These are phyloP conservation scores for Tragelaphus scriptus DNA, from an alignment of 2,113 vertebrate genomes.

Conservation along the genomic window DNA sequence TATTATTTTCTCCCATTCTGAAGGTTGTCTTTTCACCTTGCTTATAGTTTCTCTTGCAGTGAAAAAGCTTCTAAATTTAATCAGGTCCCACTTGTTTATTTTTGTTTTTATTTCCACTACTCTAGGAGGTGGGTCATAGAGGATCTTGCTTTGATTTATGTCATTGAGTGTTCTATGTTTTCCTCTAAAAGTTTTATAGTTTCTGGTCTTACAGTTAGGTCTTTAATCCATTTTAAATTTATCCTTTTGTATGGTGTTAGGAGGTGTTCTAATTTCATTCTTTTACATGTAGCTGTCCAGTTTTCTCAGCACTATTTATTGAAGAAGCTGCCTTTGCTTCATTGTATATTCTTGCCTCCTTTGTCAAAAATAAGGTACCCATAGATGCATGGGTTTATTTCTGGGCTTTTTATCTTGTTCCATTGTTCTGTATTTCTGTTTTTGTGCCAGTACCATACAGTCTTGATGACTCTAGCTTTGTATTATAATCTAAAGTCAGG, in stretches of 20 bases:
- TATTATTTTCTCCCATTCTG: not conserved
- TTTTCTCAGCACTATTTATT: not conserved
- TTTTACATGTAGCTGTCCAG: not conserved
- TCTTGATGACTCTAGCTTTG: not conserved
- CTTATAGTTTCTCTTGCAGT: not conserved
- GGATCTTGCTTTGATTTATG: not conserved
- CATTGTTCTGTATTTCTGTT: not conserved
- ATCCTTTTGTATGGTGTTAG: not conserved
- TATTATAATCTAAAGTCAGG: not conserved
- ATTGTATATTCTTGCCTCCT: not conserved
- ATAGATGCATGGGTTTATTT: not conserved
- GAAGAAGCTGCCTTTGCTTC: not conserved
- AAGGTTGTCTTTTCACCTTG: not conserved
- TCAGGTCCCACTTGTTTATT: not conserved
- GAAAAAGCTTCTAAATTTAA: not conserved
- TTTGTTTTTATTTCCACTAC: not conserved
- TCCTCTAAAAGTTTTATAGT: not conserved
- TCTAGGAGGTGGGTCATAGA: not conserved
- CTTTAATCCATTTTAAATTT: not conserved
- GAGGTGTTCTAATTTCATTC: not conserved
- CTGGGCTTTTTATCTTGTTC: not conserved
- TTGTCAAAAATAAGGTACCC: not conserved
- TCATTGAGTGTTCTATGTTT: not conserved
- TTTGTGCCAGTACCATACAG: not conserved
- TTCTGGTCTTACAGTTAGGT: not conserved